Evolutionary conservation across 2,113 vertebrate species (phyloP), one percentile per base, ranked within the genome.

Genomic region (Macroglossus sobrinus): DNA sequence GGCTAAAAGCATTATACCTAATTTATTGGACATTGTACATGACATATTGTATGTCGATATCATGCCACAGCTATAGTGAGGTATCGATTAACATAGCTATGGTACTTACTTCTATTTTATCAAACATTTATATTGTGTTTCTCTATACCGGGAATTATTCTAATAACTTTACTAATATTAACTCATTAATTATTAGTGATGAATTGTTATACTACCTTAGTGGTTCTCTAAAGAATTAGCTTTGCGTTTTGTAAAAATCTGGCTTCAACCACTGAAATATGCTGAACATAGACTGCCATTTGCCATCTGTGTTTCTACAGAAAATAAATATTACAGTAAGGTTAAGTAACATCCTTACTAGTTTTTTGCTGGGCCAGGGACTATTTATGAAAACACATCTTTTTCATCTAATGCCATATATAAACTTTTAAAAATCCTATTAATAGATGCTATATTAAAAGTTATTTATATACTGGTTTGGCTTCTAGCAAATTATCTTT

Each of bases 111-210:
- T 93, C 61, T 33, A 53, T 55, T 91, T 89, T 80, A 28, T 35
- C n/a, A 90, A 88, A 78, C 1, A 50, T 14, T 91, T 45, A 22
- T 7, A 35, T 74, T n/a, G 47, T 87, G 47, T 12, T 92, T 93
- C 4, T 53, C 8, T 74, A n/a, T 78, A 7, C 6, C 38, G 86
- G 35, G 38, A 82, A 14, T 45, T 89, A 33, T 93, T 78, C 57
- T 87, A 38, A 89, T 63, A 84, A 33, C 10, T 59, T 93, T 61
- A 35, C n/a, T 64, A 92, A 74, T 74, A 90, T 96, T 78, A 96
- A 57, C 40, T 74, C 26, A 64, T 88, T 84, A 43, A 63, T 91
- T 89, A 93, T 86, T 92, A 72, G 43, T 43, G 47, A 47, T 91
- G 2, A 91, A 86, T 87, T 94, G 45, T 86, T 79, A 43, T 64